A percentile compares a stretch with the other conserved stretches of the same genome.
Conservation (phyloP, 2,113 vertebrate genomes). For the Fregata magnificens region DNA sequence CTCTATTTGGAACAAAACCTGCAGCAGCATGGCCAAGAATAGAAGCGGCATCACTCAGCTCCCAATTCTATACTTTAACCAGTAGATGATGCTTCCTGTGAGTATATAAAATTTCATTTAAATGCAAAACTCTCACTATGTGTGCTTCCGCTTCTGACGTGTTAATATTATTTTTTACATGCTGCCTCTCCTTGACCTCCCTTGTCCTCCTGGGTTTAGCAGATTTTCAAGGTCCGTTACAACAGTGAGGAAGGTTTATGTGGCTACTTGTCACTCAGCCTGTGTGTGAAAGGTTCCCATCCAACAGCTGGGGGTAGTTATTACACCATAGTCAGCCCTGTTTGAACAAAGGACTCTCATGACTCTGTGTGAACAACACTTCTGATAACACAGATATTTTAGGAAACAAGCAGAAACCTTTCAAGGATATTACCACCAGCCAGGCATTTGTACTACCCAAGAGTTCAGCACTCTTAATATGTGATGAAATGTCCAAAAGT, state of each 20-base stretch:
- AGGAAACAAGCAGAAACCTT: background rate
- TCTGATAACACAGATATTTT: background rate
- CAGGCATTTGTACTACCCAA: background rate
- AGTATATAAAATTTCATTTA: constrained; percentile 15
- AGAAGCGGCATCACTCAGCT: background rate
- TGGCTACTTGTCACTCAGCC: background rate
- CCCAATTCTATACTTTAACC: background rate
- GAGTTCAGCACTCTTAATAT: background rate
- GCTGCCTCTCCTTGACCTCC: background rate
- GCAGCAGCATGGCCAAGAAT: background rate
- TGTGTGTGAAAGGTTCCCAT: background rate
- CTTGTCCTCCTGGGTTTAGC: background rate
- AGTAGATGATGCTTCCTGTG: background rate
- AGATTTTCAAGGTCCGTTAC: background rate
- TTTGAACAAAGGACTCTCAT: background rate
- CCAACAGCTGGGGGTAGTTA: background rate
- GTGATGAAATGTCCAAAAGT: background rate
- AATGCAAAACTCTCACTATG: background rate
- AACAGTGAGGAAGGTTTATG: background rate
- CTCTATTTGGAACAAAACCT: constrained; percentile 25
- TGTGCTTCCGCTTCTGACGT: background rate
- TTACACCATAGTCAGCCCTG: background rate
- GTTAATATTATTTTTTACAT: constrained; percentile 19
- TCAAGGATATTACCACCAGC: background rate
- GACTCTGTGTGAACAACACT: background rate